phyloP scores from a whole-genome alignment of 2,888 invertebrate genomes.

The Hartigia nigra region DNA sequence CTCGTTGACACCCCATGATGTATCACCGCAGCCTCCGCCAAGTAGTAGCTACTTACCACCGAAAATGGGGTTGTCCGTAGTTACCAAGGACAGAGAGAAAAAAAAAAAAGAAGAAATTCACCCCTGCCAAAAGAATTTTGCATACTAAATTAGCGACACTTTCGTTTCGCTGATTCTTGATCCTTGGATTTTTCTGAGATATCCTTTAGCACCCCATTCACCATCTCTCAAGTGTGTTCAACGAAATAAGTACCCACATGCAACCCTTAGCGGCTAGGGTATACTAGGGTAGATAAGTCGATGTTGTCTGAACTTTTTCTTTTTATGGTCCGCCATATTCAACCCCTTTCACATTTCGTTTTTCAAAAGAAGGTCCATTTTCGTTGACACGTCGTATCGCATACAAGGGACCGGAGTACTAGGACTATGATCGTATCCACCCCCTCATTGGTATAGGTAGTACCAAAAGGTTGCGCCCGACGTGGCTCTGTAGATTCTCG shows the following conservation, averaged over 20 bases:
- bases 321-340: constrained; percentile 45
- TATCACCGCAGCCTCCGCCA: constrained; percentile 41
- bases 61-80: constrained; percentile 23
- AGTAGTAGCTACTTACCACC: constrained; percentile 41
- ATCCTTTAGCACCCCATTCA: background rate
- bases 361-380: constrained; percentile 22
- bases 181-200: background rate
- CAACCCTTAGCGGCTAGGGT: background rate
- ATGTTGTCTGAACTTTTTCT: constrained; percentile 23
- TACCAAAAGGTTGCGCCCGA: background rate
- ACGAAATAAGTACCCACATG: background rate
- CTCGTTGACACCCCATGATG: constrained; percentile 58
- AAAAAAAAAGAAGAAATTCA: constrained; percentile 26
- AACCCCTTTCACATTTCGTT: constrained; percentile 42
- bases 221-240: background rate
- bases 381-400: constrained; percentile 25
- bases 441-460: background rate
- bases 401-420: constrained; percentile 13
- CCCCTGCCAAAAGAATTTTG: background rate
- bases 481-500: background rate
- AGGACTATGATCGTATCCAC: background rate
- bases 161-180: background rate
- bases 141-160: background rate
- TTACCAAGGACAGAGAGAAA: constrained; percentile 22
- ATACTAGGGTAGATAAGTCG: constrained; percentile 4